Evolutionary conservation across 23 tunicate genomes (phyloP).

Genomic region (Phallusia fumigata): DNA sequence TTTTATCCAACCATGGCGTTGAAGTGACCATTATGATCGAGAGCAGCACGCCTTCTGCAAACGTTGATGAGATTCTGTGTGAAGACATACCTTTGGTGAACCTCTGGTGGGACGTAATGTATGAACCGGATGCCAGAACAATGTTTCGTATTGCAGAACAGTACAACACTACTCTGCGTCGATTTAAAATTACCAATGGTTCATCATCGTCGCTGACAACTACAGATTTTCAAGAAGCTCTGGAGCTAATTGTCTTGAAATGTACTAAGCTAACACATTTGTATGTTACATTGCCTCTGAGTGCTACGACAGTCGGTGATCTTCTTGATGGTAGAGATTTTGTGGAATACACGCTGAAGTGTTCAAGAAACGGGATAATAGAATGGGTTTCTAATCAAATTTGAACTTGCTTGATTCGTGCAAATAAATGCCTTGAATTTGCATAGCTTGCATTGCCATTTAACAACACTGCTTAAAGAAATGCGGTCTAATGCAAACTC

Average conservation of each 20-base stretch:
- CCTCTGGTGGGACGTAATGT: constrained; percentile 9
- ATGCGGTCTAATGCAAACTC: too few species aligned
- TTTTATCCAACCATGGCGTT: constrained; percentile 8
- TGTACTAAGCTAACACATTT: not conserved
- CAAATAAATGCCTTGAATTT: too few species aligned
- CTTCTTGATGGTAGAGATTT: not conserved
- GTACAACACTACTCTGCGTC: not conserved
- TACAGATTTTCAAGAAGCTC: not conserved
- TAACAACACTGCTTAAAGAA: too few species aligned
- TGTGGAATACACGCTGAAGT: not conserved
- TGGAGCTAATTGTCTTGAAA: not conserved
- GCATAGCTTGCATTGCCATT: too few species aligned
- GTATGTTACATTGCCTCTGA: not conserved
- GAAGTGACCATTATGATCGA: constrained; percentile 28
- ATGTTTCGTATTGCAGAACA: not conserved
- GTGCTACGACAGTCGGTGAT: not conserved
- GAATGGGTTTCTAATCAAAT: not conserved
- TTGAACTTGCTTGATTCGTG: too few species aligned
- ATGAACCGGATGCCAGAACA: not conserved
- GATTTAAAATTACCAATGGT: not conserved
- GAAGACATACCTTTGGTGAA: constrained; percentile 21
- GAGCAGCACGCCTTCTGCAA: constrained; percentile 25
- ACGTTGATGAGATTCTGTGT: constrained; percentile 25
- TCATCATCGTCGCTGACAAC: not conserved
- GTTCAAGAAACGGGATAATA: not conserved